These are phyloP conservation scores for Eupithecia centaureata DNA, from an alignment of 2,888 invertebrate species.

Conservation along the genomic window DNA sequence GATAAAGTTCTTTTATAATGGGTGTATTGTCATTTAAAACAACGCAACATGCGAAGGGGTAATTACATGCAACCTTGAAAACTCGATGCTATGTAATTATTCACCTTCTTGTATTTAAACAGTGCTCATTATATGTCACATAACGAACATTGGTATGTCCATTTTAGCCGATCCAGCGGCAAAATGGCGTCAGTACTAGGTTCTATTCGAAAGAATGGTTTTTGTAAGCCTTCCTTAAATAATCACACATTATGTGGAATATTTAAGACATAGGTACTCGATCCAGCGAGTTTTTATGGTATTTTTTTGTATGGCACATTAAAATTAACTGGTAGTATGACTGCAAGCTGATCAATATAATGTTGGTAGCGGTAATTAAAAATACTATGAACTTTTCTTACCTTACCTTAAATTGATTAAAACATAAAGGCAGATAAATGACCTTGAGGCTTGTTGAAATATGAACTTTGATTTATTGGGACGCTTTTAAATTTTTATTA, in stretches of 20 bases:
- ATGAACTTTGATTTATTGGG: not conserved
- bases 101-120: conserved; percentile 11
- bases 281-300: conserved; percentile 6
- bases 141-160: conserved; percentile 4
- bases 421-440: conserved; percentile 19
- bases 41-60: conserved; percentile 11
- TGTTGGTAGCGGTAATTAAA: not conserved
- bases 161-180: conserved; percentile 3
- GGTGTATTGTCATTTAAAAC: conserved; percentile 23
- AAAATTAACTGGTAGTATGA: not conserved
- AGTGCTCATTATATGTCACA: conserved; percentile 1
- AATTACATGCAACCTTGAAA: conserved; percentile 24
- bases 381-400: not conserved
- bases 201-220: not conserved
- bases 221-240: not conserved
- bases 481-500: not conserved
- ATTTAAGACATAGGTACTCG: not conserved
- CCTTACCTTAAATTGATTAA: not conserved
- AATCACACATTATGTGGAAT: not conserved
- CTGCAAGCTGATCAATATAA: not conserved
- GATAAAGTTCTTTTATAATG: not conserved
- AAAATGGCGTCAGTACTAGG: not conserved
- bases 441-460: conserved; percentile 7
- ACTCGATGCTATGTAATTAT: conserved; percentile 15
- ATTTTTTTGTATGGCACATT: conserved; percentile 7